Base-by-base conservation (phyloP, 2,888 invertebrate species). In the Unio delphinus region DNA sequence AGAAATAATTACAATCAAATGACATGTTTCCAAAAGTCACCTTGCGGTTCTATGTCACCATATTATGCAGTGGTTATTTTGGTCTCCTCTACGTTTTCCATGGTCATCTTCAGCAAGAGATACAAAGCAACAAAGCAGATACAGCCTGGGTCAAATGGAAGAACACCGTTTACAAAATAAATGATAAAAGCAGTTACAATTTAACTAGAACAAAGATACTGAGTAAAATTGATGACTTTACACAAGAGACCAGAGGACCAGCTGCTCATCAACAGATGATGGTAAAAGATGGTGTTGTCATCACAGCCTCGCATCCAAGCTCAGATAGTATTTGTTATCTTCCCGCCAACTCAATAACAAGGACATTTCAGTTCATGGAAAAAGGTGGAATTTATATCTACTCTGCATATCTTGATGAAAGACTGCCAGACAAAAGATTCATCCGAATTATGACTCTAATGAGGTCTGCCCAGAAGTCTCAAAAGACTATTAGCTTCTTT, bases 351-450 rank as follows among this genome's bases (percentile, higher is more conserved):
- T 66, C 67, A 18, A 67, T 69, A 45, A 67, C 72, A 20, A 76
- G 76, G 70, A 72, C 55, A 20, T 86, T 86, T 71, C 69, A 74
- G 54, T 59, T 69, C 1, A 58, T 85, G 8, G 74, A 78, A 15
- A 57, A 67, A 26, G 57, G 61, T 34, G 71, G 72, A 4, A 65
- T 77, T 18, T 81, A 78, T 69, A 70, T 85, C 23, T 88, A 82
- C 72, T 87, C 88, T 0, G 87, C 86, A 3, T 88, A 81, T 74
- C 75, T 84, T 30, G 88, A 88, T 72, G 72, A 77, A 54, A 70
- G 88, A n/a, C 80, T 80, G 61, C 74, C 58, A 4, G 30, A 67
- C 17, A 45, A 45, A 45, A 64, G 66, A 20, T 72, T 78, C 57
- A 61, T 86, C 0, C 63, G 86, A 28, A 74, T 86, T 17, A 80